Evolutionary conservation across 2,797 vertebrate genomes (phyloP), one percentile per base, ranked within the genome.

Genomic region (Erithacus rubecula): DNA sequence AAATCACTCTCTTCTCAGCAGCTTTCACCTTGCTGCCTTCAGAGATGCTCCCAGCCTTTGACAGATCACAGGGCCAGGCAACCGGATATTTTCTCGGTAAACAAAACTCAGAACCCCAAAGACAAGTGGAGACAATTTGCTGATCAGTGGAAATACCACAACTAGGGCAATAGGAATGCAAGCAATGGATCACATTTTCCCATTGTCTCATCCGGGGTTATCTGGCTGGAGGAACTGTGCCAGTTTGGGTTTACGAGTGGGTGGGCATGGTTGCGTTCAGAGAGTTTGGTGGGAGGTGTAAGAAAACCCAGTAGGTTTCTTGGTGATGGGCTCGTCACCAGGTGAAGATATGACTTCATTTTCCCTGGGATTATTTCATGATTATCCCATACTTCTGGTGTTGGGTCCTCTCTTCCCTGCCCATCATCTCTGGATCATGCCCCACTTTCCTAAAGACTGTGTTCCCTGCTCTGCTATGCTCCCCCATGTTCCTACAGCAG

Each of bases 81-180:
- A 86, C 94, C 91, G 80, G 95, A 96, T 96, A 93, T 97, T 96
- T 97, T 94, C 70, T 95, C 16, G 9, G 89, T 94, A 97, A 95
- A 96, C 93, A 96, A 93, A 90, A 37, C 81, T 55, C 69, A 49
- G 67, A 84, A 83, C 5, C 4, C 62, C 0, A 15, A 93, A 87
- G 64, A 59, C 67, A 32, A 93, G 86, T 18, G 94, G 94, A 94
- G 95, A 93, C 70, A 94, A 91, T 82, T 63, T 94, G 91, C 89
- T 95, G 95, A 95, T 95, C 92, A 96, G 91, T 0, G 96, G 96
- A 97, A 97, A 97, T 79, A 96, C 37, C 32, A 3, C 67, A 79
- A 21, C 34, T 56, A 60, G 77, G 91, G 93, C 91, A 92, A 46
- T 63, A 95, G 91, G 94, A 96, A 96, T 97, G 63, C 87, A 91